Conservation (phyloP, 1,140 invertebrate species). For the Eciton burchellii region DNA sequence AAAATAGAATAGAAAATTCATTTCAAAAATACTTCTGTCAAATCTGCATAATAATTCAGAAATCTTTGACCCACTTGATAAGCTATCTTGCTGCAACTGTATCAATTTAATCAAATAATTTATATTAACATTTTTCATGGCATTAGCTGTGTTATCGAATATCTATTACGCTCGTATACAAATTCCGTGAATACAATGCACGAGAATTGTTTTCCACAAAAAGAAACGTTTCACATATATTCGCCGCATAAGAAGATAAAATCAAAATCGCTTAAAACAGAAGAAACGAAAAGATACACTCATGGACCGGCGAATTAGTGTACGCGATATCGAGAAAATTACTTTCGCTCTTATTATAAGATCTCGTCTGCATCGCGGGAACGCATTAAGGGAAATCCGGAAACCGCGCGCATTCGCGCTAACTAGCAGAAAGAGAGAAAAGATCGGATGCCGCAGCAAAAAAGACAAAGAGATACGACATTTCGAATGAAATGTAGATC, state of each 20-base stretch:
- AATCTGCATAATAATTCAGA: slow-evolving; percentile 44
- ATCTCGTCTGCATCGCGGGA: neutral
- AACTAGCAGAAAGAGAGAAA: slow-evolving; percentile 1
- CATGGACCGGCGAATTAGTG: neutral
- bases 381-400: neutral
- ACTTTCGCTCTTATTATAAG: neutral
- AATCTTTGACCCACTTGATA: slow-evolving; percentile 21
- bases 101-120: slow-evolving; percentile 16
- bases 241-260: neutral
- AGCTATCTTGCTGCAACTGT: slow-evolving; percentile 22
- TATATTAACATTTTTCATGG: slow-evolving; percentile 11
- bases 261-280: neutral
- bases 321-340: neutral
- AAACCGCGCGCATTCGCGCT: neutral
- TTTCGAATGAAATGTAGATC: slow-evolving; percentile 43
- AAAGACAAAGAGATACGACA: slow-evolving; percentile 7
- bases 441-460: neutral
- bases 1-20: slow-evolving; percentile 52
- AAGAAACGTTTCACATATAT: neutral
- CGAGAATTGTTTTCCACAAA: too few relatives aligned
- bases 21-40: slow-evolving; percentile 36
- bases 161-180: neutral
- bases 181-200: neutral
- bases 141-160: neutral
- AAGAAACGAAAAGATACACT: neutral